Percentiles rank a stretch among this genome's conserved stretches.
Evolutionary conservation across 2,113 vertebrate species (phyloP).

Genomic region (Myanophis thanlyinensis): DNA sequence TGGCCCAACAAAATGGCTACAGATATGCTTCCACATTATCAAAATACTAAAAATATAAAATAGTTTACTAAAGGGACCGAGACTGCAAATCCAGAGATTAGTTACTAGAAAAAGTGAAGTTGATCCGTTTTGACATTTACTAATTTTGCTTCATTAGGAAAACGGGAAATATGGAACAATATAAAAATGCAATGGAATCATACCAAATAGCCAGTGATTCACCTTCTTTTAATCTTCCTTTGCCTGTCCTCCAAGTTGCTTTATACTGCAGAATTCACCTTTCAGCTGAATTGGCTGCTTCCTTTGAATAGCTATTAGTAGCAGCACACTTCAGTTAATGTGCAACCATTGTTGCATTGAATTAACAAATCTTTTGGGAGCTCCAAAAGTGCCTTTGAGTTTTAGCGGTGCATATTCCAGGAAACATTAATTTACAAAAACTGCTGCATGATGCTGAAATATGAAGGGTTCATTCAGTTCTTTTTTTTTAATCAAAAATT

Average conservation of each 20-base stretch:
- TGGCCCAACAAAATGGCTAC: neutral
- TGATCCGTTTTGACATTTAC: neutral
- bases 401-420: rapidly evolving
- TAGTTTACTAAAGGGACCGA: neutral
- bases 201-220: neutral
- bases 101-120: neutral
- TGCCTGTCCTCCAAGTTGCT: neutral
- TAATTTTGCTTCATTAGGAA: neutral
- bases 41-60: neutral
- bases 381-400: neutral
- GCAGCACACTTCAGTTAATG: neutral
- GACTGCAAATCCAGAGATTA: neutral
- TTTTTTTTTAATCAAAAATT: neutral
- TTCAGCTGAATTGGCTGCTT: neutral
- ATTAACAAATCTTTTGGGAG: rapidly evolving
- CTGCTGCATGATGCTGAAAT: neutral
- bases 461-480: neutral
- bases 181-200: neutral
- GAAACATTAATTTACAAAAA: neutral
- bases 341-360: neutral
- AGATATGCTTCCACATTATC: neutral
- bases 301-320: neutral
- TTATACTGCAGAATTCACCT: neutral
- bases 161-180: neutral
- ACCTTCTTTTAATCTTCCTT: neutral